Base-by-base conservation (phyloP, 2,888 invertebrate genomes). In the Amphimallon solstitiale region DNA sequence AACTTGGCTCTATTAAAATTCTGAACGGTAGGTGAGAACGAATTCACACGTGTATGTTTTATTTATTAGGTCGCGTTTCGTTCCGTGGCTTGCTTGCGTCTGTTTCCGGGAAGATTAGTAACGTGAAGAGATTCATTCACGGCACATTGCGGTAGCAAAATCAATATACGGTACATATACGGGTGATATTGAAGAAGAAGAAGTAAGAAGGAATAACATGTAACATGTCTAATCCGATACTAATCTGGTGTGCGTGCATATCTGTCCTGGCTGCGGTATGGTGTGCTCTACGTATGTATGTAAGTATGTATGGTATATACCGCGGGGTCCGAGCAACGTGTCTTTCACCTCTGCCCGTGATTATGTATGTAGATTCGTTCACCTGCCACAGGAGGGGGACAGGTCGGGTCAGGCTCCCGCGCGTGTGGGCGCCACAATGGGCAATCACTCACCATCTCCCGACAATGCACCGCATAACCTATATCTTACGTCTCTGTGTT, bases 351-450 rank as follows among this genome's bases (percentile, higher is more conserved):
- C 70, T 70, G 73, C 70, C 70, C 69, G 73, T 71, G 72, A 74
- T 73, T 73, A 73, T 74, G 74, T 71, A 73, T 74, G 76, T 74
- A 72, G 75, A 76, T 75, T 74, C 72, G 74, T 76, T 76, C 76
- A 76, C 75, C 76, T 76, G 75, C 73, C 74, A 60, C 38, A 52
- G 51, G 68, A 65, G 65, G 64, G 66, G 63, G 61, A 72, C 74
- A 74, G 76, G 77, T 76, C 76, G 74, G 77, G 77, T 77, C 77
- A 77, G 74, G 72, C 74, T 73, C 74, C 72, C 72, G 76, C 75
- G 76, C 75, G 77, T 77, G 79, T 79, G 78, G 79, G 79, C 75
- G 79, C 78, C 73, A 79, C 79, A 79, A 79, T 78, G 73, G 76
- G 74, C 76, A 77, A 79, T 79, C 78, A 77, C 76, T 78, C 77